These are phyloP conservation scores for Macaca fascicularis DNA, from an alignment of 2,113 vertebrate species.

Conservation along the genomic window T2T-MFA8v1.1 NC_088385.1:96618501-96619000, in stretches of 20 bases:
- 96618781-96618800: not conserved
- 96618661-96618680: not conserved
- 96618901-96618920: not conserved
- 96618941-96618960: not conserved
- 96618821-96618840: not conserved
- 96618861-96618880: too few relatives aligned
- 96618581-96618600: not conserved
- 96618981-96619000: not conserved
- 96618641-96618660: not conserved
- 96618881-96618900: not conserved
- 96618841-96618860: not conserved
- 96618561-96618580: not conserved
- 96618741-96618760: not conserved
- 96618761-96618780: slow-evolving; percentile 16
- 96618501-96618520: not conserved
- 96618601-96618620: not conserved
- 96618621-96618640: not conserved
- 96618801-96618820: not conserved
- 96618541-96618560: not conserved
- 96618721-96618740: not conserved
- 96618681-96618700: slow-evolving; percentile 2
- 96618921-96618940: not conserved
- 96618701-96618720: not conserved
- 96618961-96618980: not conserved
- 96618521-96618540: not conserved